phyloP scores from a whole-genome alignment of 2,113 vertebrate genomes.

The Jacana jacana region DNA sequence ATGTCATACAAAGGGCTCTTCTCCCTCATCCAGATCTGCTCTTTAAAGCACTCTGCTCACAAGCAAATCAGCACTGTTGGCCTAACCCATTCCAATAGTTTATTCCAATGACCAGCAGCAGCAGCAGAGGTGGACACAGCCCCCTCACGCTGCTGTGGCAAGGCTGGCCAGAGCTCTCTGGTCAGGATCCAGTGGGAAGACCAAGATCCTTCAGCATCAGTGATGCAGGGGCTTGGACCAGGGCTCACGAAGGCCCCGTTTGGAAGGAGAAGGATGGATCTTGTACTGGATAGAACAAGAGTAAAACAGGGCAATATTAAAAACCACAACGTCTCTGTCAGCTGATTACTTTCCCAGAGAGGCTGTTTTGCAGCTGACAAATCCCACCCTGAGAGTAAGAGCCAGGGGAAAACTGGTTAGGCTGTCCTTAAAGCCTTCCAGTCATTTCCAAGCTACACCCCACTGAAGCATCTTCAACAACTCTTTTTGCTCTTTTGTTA shows the following conservation, averaged over 20 bases:
- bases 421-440: neutral
- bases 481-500: neutral
- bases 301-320: neutral
- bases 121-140: neutral
- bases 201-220: neutral
- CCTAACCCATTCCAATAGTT: neutral
- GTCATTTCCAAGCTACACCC: neutral
- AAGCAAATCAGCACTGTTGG: neutral
- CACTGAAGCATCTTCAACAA: neutral
- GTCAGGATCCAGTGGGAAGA: neutral
- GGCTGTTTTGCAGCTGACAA: neutral
- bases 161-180: neutral
- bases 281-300: neutral
- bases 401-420: neutral
- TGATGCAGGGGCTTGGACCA: neutral
- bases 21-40: neutral
- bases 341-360: neutral
- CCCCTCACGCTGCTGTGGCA: rapidly evolving
- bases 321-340: neutral
- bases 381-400: neutral
- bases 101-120: neutral
- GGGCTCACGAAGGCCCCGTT: rapidly evolving
- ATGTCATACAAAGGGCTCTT: neutral
- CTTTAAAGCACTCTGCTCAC: neutral
- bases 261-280: neutral